Evolutionary conservation across 2,113 vertebrate species (phyloP), one percentile per base, ranked within the genome.

Genomic region (Pluvialis apricaria): DNA sequence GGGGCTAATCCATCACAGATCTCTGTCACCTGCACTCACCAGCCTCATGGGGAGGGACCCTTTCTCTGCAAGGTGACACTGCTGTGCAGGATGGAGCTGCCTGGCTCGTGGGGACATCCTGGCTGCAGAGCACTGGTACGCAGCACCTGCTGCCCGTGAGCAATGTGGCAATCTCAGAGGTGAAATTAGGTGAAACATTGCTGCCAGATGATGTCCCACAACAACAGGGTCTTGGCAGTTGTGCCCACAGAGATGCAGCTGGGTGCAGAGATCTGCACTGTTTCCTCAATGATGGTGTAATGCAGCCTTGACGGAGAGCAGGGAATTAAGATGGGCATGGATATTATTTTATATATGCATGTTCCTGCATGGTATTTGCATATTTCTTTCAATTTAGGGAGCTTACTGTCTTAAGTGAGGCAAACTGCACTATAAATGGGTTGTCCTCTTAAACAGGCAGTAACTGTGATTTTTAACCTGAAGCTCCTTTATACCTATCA

Each of bases 101-200:
- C 52, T 54, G 54, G 34, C 55, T 70, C 0, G 2, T 9, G 44
- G 18, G n/a, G 55, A 73, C 7, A 28, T 86, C 54, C 14, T 1
- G 1, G 60, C 65, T 60, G 60, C n/a, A 2, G 13, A 49, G 49
- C 45, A 4, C 11, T 42, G 36, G 32, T 62, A 12, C 26, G 2
- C 81, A 68, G 34, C 42, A 40, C 51, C 38, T 0, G 0, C 20
- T 60, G 18, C 19, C 34, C 9, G 0, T 28, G 25, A 60, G 44
- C n/a, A 40, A 2, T 5, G 1, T 10, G 40, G 14, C 34, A 18
- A 38, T 24, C 15, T 55, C 6, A 0, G 79, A 18, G 38, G 15
- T 25, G 57, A 73, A 22, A 40, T 49, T 3, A 13, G 11, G 14
- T 0, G 0, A 8, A 18, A 64, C 1, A 1, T 2, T 51, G 18